Conservation (phyloP, 2,113 vertebrate genomes). For the Oncorhynchus tshawytscha region DNA sequence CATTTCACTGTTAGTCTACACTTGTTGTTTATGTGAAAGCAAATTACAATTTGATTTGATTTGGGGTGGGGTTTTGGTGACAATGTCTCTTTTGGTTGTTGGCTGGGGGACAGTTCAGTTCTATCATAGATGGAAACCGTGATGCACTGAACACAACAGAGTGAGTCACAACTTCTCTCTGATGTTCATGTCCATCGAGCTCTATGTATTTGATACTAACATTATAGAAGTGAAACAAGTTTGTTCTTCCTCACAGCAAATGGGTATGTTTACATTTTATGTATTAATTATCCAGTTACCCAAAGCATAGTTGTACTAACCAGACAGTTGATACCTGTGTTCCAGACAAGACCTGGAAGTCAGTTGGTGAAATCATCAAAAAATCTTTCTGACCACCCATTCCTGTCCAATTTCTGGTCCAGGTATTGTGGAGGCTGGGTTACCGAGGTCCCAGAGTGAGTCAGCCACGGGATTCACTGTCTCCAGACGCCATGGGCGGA, state of each 20-base stretch:
- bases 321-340: neutral
- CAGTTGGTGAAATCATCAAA: neutral
- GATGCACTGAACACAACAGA: neutral
- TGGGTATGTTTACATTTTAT: too few relatives aligned
- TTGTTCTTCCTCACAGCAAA: too few relatives aligned
- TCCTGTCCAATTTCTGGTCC: conserved; percentile 17
- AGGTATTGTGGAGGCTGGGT: conserved; percentile 64
- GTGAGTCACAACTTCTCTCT: neutral
- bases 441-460: conserved; percentile 76
- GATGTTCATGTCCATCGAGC: neutral
- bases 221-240: neutral
- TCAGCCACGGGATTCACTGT: conserved; percentile 60
- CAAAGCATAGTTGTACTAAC: neutral
- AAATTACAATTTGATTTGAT: neutral
- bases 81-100: neutral
- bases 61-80: neutral
- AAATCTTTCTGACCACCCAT: neutral
- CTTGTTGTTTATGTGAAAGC: too few relatives aligned
- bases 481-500: conserved; percentile 68
- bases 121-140: neutral
- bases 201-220: neutral
- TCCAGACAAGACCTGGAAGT: neutral
- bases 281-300: too few relatives aligned
- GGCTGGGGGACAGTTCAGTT: neutral
- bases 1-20: too few relatives aligned